Percentiles rank a stretch among this genome's conserved stretches.
Evolutionary conservation across 2,797 vertebrate genomes (phyloP).

Genomic region (Todus mexicanus): DNA sequence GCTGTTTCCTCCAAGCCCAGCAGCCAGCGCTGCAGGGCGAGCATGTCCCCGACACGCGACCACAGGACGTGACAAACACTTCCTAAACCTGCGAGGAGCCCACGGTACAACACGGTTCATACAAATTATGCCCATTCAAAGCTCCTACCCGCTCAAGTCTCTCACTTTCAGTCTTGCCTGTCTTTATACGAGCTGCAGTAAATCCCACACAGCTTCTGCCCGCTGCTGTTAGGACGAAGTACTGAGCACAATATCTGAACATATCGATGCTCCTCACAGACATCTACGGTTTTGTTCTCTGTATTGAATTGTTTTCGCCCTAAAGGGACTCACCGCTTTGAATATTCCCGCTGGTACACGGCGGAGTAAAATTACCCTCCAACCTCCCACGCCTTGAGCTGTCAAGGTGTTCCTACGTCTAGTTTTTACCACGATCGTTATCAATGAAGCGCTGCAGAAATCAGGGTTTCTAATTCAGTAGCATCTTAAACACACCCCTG

Average conservation of each 20-base stretch:
- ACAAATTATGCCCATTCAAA: background rate
- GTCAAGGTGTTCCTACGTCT: background rate
- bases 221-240: background rate
- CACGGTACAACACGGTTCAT: fast-evolving
- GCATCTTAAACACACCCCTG: background rate
- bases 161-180: background rate
- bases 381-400: background rate
- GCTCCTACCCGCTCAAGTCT: background rate
- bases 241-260: background rate
- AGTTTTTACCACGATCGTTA: background rate
- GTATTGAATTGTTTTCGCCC: background rate
- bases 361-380: background rate
- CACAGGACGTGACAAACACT: background rate
- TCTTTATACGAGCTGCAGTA: background rate
- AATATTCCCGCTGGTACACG: background rate
- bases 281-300: background rate
- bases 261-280: background rate
- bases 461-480: background rate
- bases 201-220: background rate
- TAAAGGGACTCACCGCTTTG: too few relatives aligned
- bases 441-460: background rate
- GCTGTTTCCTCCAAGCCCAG: background rate
- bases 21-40: fast-evolving
- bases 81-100: background rate
- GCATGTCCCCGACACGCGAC: background rate